These are phyloP conservation scores for Sarcophaga subvicina DNA, from an alignment of 2,888 invertebrate genomes.

Conservation along the genomic window DNA sequence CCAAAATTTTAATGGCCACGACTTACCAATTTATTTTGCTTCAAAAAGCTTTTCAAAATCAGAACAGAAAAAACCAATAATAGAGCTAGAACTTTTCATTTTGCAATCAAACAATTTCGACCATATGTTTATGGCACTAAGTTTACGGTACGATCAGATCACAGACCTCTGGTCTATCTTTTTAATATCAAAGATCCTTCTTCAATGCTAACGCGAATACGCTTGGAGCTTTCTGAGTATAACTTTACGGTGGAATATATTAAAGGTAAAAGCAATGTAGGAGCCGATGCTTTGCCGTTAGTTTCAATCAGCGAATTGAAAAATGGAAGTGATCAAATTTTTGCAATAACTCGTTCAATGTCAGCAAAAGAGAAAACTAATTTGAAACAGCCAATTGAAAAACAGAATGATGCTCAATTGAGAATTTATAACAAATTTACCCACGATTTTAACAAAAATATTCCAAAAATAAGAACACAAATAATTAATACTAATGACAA, in stretches of 20 bases:
- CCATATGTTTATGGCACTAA: constrained; percentile 66
- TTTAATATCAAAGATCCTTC: constrained; percentile 71
- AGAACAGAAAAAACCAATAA: neutral
- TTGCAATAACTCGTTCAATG: constrained; percentile 33
- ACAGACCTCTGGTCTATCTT: constrained; percentile 68
- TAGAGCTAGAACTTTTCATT: constrained; percentile 38
- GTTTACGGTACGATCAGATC: constrained; percentile 65
- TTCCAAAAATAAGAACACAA: constrained; percentile 33
- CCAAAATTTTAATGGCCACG: constrained; percentile 28
- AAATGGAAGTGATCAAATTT: constrained; percentile 7
- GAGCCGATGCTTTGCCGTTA: constrained; percentile 64
- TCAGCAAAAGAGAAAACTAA: neutral
- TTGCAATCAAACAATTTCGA: constrained; percentile 70
- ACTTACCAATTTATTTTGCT: constrained; percentile 39
- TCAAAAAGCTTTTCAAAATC: constrained; percentile 40
- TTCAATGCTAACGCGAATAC: constrained; percentile 71
- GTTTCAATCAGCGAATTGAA: constrained; percentile 52
- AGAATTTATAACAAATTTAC: constrained; percentile 27
- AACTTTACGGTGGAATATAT: constrained; percentile 70
- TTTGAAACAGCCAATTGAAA: neutral
- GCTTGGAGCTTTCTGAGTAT: constrained; percentile 71
- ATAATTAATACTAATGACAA: constrained; percentile 5
- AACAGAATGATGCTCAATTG: neutral
- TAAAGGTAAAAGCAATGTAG: constrained; percentile 68
- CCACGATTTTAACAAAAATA: constrained; percentile 17